Evolutionary conservation across 2,888 invertebrate genomes (phyloP).

Genomic region (Salticus scenicus): DNA sequence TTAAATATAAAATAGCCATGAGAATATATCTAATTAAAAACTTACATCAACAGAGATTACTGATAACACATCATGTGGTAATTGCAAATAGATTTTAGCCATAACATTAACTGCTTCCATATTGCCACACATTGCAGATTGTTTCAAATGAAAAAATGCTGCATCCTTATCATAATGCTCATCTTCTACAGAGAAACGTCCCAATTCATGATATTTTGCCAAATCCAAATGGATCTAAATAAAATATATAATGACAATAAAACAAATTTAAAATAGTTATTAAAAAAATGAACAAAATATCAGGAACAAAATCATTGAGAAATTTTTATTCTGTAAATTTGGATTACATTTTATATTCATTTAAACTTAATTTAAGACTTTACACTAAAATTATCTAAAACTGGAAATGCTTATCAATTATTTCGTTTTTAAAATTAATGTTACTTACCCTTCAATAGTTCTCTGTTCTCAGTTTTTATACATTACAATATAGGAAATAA

Average conservation of each 20-base stretch:
- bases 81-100: conserved; percentile 77
- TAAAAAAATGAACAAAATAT: neutral
- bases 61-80: conserved; percentile 78
- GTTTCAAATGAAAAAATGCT: conserved; percentile 78
- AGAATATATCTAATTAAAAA: too few relatives aligned
- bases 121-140: conserved; percentile 78
- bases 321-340: neutral
- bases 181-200: conserved; percentile 76
- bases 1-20: too few relatives aligned
- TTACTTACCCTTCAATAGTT: too few relatives aligned
- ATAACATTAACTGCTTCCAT: conserved; percentile 78
- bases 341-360: neutral
- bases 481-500: too few relatives aligned
- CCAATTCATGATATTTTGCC: conserved; percentile 79
- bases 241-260: neutral
- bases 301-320: neutral
- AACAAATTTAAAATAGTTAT: neutral
- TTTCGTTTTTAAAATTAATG: too few relatives aligned
- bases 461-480: too few relatives aligned
- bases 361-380: too few relatives aligned
- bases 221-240: conserved; percentile 78
- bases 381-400: too few relatives aligned
- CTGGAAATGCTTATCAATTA: too few relatives aligned
- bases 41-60: conserved; percentile 76
- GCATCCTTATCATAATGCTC: conserved; percentile 77